phyloP scores from a whole-genome alignment of 2,797 vertebrate species.

The Euthynnus affinis region DNA sequence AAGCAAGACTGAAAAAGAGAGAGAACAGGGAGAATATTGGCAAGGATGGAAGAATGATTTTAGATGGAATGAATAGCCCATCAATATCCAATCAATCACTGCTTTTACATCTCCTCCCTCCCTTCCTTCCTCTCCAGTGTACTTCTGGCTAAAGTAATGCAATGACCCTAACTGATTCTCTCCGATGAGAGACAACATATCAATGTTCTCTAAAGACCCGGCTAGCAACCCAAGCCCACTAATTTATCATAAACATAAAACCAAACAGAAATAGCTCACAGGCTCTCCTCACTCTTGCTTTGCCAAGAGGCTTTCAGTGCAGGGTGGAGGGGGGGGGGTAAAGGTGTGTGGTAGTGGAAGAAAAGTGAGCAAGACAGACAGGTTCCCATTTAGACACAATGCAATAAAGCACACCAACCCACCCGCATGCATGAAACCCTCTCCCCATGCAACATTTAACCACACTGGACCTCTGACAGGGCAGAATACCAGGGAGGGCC shows the following conservation, averaged over 20 bases:
- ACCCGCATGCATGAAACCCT: slow-evolving; percentile 7
- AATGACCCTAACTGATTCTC: slow-evolving; percentile 30
- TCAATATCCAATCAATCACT: slow-evolving; percentile 60
- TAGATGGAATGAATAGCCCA: slow-evolving; percentile 55
- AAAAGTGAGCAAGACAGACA: slow-evolving; percentile 65
- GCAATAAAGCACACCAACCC: slow-evolving; percentile 48
- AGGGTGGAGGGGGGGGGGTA: neutral
- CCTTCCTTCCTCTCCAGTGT: neutral
- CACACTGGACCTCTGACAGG: slow-evolving; percentile 53
- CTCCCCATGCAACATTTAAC: slow-evolving; percentile 43
- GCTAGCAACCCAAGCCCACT: slow-evolving; percentile 37
- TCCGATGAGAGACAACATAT: slow-evolving; percentile 47
- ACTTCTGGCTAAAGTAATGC: slow-evolving; percentile 30
- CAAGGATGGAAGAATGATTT: slow-evolving; percentile 32
- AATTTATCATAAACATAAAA: slow-evolving; percentile 74
- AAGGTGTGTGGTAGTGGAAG: slow-evolving; percentile 31
- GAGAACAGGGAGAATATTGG: slow-evolving; percentile 26
- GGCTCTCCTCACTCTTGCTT: slow-evolving; percentile 37
- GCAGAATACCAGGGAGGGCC: slow-evolving; percentile 50
- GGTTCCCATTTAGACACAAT: slow-evolving; percentile 69
- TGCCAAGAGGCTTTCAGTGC: slow-evolving; percentile 51
- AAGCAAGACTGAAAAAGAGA: slow-evolving; percentile 7
- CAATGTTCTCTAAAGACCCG: slow-evolving; percentile 42
- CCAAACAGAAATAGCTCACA: slow-evolving; percentile 69
- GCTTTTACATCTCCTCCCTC: slow-evolving; percentile 19